Evolutionary conservation across 2,888 invertebrate genomes (phyloP).

Genomic region (Elegia similella): DNA sequence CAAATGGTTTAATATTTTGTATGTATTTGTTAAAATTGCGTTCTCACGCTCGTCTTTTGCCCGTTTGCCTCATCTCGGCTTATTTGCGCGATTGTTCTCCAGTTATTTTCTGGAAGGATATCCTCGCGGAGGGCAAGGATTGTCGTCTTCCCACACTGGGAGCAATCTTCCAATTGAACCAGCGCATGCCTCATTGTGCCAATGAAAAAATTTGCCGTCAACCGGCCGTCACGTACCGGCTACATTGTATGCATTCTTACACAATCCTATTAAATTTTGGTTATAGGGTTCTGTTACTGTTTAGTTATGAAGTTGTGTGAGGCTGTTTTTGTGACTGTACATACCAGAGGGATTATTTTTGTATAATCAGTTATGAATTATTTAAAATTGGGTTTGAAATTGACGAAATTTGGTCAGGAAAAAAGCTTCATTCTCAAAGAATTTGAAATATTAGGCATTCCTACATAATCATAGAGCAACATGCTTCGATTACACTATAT

Average conservation of each 20-base stretch:
- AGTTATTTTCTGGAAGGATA: slow-evolving; percentile 78
- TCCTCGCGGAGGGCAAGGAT: slow-evolving; percentile 73
- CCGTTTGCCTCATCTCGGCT: slow-evolving; percentile 22
- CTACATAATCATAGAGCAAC: no score
- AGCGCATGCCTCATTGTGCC: slow-evolving; percentile 72
- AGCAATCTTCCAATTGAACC: slow-evolving; percentile 77
- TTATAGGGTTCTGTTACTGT: no score
- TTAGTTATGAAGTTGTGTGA: no score
- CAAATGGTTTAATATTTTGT: no score
- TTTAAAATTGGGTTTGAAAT: no score
- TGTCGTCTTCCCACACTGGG: slow-evolving; percentile 70
- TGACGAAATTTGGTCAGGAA: no score
- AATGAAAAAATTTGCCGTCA: slow-evolving; percentile 74
- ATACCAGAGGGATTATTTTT: no score
- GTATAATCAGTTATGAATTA: no score
- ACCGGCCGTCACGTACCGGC: slow-evolving; percentile 28
- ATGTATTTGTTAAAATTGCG: not conserved
- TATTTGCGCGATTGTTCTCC: slow-evolving; percentile 45
- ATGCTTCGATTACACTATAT: no score
- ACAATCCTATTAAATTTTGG: slow-evolving; percentile 2
- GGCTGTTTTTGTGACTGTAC: no score
- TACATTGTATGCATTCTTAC: slow-evolving; percentile 10
- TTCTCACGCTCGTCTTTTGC: not conserved
- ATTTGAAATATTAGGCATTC: no score
- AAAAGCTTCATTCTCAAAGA: no score